Percentiles rank a stretch among this genome's conserved stretches.
Evolutionary conservation across 2,113 vertebrate species (phyloP).

Genomic region (Barnardius zonarius): DNA sequence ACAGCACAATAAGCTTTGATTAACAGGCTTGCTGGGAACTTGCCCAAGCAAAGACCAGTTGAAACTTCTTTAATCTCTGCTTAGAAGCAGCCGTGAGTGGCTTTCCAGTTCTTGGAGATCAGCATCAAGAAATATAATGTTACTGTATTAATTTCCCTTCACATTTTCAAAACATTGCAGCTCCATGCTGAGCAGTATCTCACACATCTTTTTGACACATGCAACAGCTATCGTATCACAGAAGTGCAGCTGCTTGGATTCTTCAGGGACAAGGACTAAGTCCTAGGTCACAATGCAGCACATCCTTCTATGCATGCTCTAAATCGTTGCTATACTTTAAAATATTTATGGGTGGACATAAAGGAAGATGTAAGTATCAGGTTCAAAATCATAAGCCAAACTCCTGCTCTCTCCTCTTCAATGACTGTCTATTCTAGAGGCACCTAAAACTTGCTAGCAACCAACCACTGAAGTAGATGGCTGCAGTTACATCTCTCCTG

Average conservation of each 20-base stretch:
- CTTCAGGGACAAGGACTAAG: neutral
- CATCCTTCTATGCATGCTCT: neutral
- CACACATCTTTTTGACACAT: neutral
- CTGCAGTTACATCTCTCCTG: neutral
- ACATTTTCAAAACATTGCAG: neutral
- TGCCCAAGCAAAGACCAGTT: neutral
- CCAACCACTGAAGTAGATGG: neutral
- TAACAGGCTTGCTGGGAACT: neutral
- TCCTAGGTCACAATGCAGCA: constrained; percentile 5
- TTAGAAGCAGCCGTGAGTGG: neutral
- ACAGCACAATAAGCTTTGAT: neutral
- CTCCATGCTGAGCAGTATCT: neutral
- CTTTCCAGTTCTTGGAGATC: neutral
- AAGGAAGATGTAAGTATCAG: neutral
- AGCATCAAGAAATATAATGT: constrained; percentile 2
- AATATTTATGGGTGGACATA: neutral
- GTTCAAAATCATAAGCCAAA: neutral
- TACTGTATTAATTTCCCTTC: constrained; percentile 11
- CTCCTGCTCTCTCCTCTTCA: neutral
- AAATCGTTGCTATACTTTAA: neutral
- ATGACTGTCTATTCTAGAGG: neutral
- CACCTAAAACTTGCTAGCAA: neutral
- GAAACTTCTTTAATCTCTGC: neutral
- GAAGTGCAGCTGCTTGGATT: constrained; percentile 49
- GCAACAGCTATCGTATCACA: neutral